A percentile compares a stretch with the other conserved stretches of the same genome.
These are phyloP conservation scores for Stichodactyla helianthus DNA, from an alignment of 64 coral and sea anemone species.

Conservation along the genomic window DNA sequence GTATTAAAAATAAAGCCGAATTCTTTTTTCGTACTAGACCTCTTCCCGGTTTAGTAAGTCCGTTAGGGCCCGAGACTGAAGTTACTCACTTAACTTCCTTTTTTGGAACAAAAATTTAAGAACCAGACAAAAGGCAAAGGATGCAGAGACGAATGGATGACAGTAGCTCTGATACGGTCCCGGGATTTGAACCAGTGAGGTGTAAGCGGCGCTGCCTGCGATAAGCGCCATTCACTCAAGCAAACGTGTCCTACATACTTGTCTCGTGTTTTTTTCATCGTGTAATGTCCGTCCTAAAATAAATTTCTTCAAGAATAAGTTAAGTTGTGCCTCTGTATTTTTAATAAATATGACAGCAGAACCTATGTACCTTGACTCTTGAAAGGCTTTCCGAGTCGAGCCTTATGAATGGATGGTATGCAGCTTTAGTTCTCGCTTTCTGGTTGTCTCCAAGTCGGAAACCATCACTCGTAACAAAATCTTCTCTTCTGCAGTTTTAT, in stretches of 20 bases:
- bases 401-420: too few relatives aligned
- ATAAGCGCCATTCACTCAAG: neutral
- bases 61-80: neutral
- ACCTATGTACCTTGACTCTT: too few relatives aligned
- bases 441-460: too few relatives aligned
- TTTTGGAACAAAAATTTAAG: slow-evolving; percentile 1
- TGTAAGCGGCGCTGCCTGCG: neutral
- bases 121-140: neutral
- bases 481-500: neutral
- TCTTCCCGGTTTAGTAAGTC: neutral
- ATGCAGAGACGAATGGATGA: neutral
- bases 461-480: neutral
- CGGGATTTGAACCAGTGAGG: neutral
- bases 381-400: too few relatives aligned
- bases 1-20: neutral
- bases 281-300: neutral
- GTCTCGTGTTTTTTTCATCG: neutral
- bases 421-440: too few relatives aligned
- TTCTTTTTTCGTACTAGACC: neutral
- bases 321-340: neutral
- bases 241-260: neutral
- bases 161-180: neutral
- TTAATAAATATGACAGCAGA: too few relatives aligned
- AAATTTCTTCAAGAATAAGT: neutral
- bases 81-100: neutral